Evolutionary conservation across 2,113 vertebrate genomes (phyloP), one percentile per base, ranked within the genome.

Genomic region (Alexandromys fortis): DNA sequence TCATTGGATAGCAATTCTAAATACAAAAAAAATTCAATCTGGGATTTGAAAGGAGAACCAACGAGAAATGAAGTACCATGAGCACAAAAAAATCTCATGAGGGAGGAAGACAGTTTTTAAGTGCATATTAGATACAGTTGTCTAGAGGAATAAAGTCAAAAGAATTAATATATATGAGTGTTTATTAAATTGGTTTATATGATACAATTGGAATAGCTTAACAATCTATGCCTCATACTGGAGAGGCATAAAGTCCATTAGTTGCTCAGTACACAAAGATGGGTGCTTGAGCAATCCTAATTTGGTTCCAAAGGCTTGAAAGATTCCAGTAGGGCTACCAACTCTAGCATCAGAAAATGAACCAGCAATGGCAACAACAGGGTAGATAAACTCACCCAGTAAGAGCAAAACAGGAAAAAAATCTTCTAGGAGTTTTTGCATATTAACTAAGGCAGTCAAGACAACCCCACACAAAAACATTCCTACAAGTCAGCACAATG

Each of bases 1-100:
- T 52, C 12, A 88, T 70, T 35, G 6, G 52, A 97, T 83, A 78
- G 26, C n/a, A 92, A 67, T 83, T 95, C 68, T 65, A 82, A 97
- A 68, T 42, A 93, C 95, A 21, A 88, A 28, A 49, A 47, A 91
- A 93, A 91, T 91, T n/a, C 86, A 86, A 72, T 86, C 72, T 92
- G 35, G 52, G n/a, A 0, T 35, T 89, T 75, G 8, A 83, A 85
- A 47, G 22, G 49, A 24, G 61, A 93, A 38, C 72, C 47, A 93
- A 47, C 38, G 55, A 92, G 30, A 94, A 58, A 77, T 73, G 14
- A 92, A 79, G 16, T 79, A 49, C 28, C 16, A 11, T 86, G 26
- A 93, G 8, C 19, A 94, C 38, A 94, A 94, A 90, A 55, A 38
- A 26, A 42, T 42, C 68, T 68, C 79, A 75, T 38, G 49, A 68